phyloP scores from a whole-genome alignment of 1,140 invertebrate species.

The Goniozus legneri region DNA sequence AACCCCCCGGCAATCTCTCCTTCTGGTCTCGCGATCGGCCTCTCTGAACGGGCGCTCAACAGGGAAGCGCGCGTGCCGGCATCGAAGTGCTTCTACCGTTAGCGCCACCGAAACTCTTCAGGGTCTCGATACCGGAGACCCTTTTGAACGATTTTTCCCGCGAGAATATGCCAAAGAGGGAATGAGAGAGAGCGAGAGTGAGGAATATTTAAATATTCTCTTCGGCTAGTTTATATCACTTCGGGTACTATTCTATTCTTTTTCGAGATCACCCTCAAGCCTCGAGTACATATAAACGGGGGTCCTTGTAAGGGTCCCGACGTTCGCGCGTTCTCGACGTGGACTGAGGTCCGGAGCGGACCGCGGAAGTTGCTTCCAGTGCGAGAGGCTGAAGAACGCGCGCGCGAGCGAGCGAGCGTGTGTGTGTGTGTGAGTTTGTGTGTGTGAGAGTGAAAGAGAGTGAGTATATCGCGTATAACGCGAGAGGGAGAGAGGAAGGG shows the following conservation, averaged over 20 bases:
- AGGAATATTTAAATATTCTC: too few relatives aligned
- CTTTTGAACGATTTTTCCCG: too few relatives aligned
- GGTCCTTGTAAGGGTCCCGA: slow-evolving; percentile 44
- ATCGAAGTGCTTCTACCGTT: too few relatives aligned
- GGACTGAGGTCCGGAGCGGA: slow-evolving; percentile 45
- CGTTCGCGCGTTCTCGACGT: slow-evolving; percentile 49
- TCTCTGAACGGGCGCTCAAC: background rate
- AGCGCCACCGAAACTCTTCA: too few relatives aligned
- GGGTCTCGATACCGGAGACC: too few relatives aligned
- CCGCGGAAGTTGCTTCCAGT: slow-evolving; percentile 45
- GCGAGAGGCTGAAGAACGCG: slow-evolving; percentile 27
- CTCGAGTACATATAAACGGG: too few relatives aligned
- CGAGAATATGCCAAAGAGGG: too few relatives aligned
- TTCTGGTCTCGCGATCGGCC: background rate
- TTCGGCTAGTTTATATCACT: too few relatives aligned
- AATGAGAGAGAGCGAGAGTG: too few relatives aligned
- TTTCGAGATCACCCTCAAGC: too few relatives aligned
- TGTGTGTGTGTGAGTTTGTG: slow-evolving; percentile 11
- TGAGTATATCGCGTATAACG: slow-evolving; percentile 6
- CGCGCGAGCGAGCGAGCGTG: slow-evolving; percentile 19
- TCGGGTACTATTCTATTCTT: too few relatives aligned
- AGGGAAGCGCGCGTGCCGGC: too few relatives aligned
- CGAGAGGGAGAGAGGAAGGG: slow-evolving; percentile 9
- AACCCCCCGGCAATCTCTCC: slow-evolving; percentile 34
- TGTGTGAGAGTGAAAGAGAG: slow-evolving; percentile 26